Conservation (phyloP, 2,888 invertebrate genomes). For the Harpalus rubripes region DNA sequence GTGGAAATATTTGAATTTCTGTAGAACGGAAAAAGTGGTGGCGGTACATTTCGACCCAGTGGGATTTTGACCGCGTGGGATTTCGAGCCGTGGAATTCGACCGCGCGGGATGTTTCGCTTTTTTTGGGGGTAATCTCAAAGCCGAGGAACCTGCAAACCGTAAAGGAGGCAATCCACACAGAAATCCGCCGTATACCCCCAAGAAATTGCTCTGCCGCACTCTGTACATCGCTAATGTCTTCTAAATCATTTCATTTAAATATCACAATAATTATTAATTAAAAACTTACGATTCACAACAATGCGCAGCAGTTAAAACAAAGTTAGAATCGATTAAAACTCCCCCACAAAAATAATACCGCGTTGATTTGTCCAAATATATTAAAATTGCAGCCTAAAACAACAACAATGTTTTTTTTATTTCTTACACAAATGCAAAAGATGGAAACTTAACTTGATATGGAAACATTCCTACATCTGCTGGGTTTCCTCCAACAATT, state of each 20-base stretch:
- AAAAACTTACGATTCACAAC: slow-evolving; percentile 12
- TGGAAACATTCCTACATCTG: slow-evolving; percentile 13
- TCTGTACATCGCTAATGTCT: too few species aligned
- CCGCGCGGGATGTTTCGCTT: too few species aligned
- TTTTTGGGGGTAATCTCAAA: too few species aligned
- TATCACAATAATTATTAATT: neutral
- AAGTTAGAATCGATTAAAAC: slow-evolving; percentile 17
- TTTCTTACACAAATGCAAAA: neutral
- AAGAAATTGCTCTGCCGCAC: too few species aligned
- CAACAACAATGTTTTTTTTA: neutral
- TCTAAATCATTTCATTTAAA: neutral
- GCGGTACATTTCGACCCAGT: too few species aligned
- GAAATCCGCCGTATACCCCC: too few species aligned
- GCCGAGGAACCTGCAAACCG: too few species aligned
- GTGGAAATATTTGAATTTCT: too few species aligned
- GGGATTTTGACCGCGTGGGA: too few species aligned
- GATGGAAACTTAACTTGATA: slow-evolving; percentile 1
- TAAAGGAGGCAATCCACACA: too few species aligned
- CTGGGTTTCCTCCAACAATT: slow-evolving; percentile 25
- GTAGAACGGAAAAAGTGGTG: too few species aligned
- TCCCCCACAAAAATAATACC: slow-evolving; percentile 31
- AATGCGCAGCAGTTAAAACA: slow-evolving; percentile 38
- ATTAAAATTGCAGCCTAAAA: slow-evolving; percentile 27
- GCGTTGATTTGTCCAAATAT: slow-evolving; percentile 7
- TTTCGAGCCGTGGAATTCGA: too few species aligned